A percentile compares a stretch with the other conserved stretches of the same genome.
Conservation (phyloP, 2,797 vertebrate genomes). For the Clarias pachynema region DNA sequence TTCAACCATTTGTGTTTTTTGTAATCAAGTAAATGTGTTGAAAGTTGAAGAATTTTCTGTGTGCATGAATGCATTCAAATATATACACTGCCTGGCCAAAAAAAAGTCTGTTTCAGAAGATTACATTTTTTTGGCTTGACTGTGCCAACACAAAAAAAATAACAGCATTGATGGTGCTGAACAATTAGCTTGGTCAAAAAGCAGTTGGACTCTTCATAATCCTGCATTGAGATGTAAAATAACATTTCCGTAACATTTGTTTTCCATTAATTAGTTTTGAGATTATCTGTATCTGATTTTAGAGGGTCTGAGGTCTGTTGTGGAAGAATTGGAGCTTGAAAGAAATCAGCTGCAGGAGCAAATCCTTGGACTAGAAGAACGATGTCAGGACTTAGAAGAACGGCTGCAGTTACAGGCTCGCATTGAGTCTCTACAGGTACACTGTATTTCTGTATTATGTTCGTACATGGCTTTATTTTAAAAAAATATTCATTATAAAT, state of each 20-base stretch:
- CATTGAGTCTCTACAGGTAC: constrained; percentile 87
- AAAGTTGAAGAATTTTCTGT: neutral
- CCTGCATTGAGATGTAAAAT: too few relatives aligned
- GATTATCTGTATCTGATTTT: neutral
- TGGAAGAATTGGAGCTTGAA: constrained; percentile 89
- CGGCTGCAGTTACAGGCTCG: constrained; percentile 86
- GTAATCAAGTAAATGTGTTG: neutral
- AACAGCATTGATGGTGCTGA: too few relatives aligned
- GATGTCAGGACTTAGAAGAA: constrained; percentile 86
- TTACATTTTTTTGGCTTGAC: too few relatives aligned
- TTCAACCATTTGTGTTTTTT: constrained; percentile 21
- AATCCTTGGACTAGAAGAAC: constrained; percentile 86
- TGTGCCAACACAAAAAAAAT: too few relatives aligned
- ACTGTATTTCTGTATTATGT: neutral
- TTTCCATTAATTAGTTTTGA: neutral
- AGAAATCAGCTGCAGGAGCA: constrained; percentile 93
- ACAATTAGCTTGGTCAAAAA: too few relatives aligned
- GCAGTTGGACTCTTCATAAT: too few relatives aligned
- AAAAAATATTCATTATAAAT: neutral
- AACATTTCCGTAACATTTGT: neutral
- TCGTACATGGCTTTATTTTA: neutral
- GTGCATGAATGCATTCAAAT: neutral
- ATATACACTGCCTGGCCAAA: too few relatives aligned
- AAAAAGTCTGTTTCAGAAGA: too few relatives aligned
- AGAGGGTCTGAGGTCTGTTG: constrained; percentile 84